phyloP scores from a whole-genome alignment of 2,113 vertebrate genomes.

The Pyxicephalus adspersus region DNA sequence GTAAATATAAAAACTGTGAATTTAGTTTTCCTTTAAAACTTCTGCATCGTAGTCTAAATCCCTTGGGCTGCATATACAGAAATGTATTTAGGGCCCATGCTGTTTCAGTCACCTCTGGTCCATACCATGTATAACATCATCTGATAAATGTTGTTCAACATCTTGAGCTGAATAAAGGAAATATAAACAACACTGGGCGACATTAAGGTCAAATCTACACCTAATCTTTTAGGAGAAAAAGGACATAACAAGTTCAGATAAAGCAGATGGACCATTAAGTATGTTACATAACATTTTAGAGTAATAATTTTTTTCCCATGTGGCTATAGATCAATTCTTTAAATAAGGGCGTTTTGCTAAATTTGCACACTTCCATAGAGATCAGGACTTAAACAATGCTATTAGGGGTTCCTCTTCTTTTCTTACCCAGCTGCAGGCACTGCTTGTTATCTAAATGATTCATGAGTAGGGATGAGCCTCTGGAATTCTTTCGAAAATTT shows the following conservation, averaged over 20 bases:
- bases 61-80: too few species aligned
- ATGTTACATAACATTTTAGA: conserved; percentile 6
- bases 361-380: not conserved
- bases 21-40: too few species aligned
- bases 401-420: not conserved
- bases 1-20: too few species aligned
- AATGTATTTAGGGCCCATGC: too few species aligned
- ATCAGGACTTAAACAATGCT: too few species aligned
- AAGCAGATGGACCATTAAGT: not conserved
- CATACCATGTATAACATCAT: not conserved
- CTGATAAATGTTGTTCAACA: not conserved
- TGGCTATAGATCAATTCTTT: not conserved
- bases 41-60: too few species aligned
- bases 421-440: not conserved
- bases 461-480: too few species aligned
- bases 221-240: not conserved
- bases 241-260: not conserved
- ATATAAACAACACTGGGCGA: not conserved
- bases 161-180: not conserved
- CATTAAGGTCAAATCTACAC: not conserved
- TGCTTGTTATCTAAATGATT: conserved; percentile 9
- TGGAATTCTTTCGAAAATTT: too few species aligned
- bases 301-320: not conserved
- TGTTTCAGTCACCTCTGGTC: too few species aligned
- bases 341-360: not conserved